Evolutionary conservation across 2,113 vertebrate species (phyloP).

Genomic region (Gymnorhina tibicen): DNA sequence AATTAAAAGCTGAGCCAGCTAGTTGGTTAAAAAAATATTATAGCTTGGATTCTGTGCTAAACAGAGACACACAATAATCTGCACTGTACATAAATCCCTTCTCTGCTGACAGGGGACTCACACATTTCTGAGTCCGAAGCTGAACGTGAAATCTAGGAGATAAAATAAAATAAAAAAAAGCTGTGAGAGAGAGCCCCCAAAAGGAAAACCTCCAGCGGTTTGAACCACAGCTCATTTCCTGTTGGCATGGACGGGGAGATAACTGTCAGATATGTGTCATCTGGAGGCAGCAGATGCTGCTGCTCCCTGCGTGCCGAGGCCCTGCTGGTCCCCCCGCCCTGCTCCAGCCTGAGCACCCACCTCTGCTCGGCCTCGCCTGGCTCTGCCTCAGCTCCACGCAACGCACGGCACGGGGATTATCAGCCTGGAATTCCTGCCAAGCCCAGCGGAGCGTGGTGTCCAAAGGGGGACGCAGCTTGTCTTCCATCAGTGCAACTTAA

Average conservation of each 20-base stretch:
- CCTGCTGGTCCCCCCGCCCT: not conserved
- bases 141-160: constrained; percentile 38
- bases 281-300: not conserved
- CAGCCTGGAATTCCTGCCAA: not conserved
- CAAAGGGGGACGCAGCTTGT: not conserved
- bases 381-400: not conserved
- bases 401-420: not conserved
- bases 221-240: constrained; percentile 42
- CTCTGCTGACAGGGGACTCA: constrained; percentile 9
- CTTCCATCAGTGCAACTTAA: not conserved
- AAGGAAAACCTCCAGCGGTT: not conserved
- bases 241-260: not conserved
- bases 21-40: constrained; percentile 43
- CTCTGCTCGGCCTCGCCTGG: not conserved
- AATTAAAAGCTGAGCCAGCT: constrained; percentile 9
- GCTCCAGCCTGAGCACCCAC: not conserved
- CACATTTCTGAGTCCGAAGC: constrained; percentile 31
- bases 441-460: not conserved
- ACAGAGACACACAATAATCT: not conserved
- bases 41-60: not conserved
- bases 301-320: not conserved
- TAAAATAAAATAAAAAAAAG: not conserved
- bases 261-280: not conserved
- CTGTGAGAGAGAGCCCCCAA: not conserved
- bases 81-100: not conserved